A percentile compares a stretch with the other conserved stretches of the same genome.
These are phyloP conservation scores for Heliopora coerulea DNA, from an alignment of 92 coral and sea anemone genomes.

Conservation along the genomic window DNA sequence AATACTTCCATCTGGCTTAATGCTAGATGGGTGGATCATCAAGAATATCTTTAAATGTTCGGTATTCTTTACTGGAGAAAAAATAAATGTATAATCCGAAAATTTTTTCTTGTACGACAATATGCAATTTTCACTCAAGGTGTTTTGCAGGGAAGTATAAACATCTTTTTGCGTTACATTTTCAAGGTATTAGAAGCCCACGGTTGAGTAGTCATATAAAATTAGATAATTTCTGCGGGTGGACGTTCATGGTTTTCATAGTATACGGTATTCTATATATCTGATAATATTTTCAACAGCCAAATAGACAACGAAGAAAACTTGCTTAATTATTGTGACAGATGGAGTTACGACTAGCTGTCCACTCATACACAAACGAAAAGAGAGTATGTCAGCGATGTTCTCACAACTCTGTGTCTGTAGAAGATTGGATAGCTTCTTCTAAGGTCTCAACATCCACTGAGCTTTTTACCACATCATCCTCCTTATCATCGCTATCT, in stretches of 20 bases:
- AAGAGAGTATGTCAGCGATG: too few relatives aligned
- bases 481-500: not conserved
- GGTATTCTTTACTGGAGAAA: not conserved
- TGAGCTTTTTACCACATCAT: slow-evolving; percentile 21
- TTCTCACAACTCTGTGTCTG: slow-evolving; percentile 14
- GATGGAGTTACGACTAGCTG: too few relatives aligned
- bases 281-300: too few relatives aligned
- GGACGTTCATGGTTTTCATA: too few relatives aligned
- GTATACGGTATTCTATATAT: too few relatives aligned
- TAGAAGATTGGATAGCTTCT: slow-evolving; percentile 21
- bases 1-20: too few relatives aligned
- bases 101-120: not conserved
- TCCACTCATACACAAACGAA: too few relatives aligned
- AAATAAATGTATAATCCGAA: not conserved
- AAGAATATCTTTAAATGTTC: too few relatives aligned
- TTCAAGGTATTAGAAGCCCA: not conserved
- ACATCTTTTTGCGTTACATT: slow-evolving; percentile 3
- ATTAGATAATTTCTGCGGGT: not conserved
- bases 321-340: too few relatives aligned
- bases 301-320: too few relatives aligned
- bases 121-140: not conserved
- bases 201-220: not conserved
- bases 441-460: slow-evolving; percentile 10
- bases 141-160: slow-evolving; percentile 15
- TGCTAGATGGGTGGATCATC: too few relatives aligned